Conservation (phyloP, 92 coral and sea anemone genomes). For the Zoanthus sansibaricus region DNA sequence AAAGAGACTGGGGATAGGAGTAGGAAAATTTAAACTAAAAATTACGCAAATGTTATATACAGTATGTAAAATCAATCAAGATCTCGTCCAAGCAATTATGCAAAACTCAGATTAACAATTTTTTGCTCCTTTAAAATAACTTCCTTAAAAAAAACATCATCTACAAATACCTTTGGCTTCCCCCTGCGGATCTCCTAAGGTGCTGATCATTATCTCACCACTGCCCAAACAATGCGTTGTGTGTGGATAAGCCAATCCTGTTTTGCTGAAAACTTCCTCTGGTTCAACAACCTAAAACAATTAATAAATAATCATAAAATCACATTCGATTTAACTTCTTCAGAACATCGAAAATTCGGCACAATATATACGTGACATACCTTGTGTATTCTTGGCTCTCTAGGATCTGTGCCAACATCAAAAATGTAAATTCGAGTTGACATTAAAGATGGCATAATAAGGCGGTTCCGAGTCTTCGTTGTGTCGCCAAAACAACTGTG, state of each 20-base stretch:
- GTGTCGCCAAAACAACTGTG: constrained; percentile 88
- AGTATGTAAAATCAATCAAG: too few relatives aligned
- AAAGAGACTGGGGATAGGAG: too few relatives aligned
- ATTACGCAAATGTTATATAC: too few relatives aligned
- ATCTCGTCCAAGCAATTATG: too few relatives aligned
- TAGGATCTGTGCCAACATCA: constrained; percentile 88
- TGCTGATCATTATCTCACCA: constrained; percentile 95
- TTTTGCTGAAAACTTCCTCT: constrained; percentile 88
- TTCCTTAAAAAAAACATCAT: too few relatives aligned
- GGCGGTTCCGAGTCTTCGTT: constrained; percentile 79
- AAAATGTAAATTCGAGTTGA: constrained; percentile 88
- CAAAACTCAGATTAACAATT: too few relatives aligned
- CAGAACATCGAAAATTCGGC: too few relatives aligned
- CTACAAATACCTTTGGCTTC: constrained; percentile 79
- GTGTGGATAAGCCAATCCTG: constrained; percentile 84
- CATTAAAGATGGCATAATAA: constrained; percentile 85
- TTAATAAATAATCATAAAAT: too few relatives aligned
- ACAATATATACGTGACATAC: constrained; percentile 35
- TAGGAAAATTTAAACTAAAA: too few relatives aligned
- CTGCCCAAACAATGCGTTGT: constrained; percentile 92
- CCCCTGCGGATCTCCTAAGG: constrained; percentile 89
- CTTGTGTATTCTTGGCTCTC: constrained; percentile 92
- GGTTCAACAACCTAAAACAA: constrained; percentile 82
- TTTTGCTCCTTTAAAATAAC: too few relatives aligned
- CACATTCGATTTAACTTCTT: too few relatives aligned